These are phyloP conservation scores for Lasioglossum baleicum DNA, from an alignment of 1,140 invertebrate genomes.

Conservation along the genomic window DNA sequence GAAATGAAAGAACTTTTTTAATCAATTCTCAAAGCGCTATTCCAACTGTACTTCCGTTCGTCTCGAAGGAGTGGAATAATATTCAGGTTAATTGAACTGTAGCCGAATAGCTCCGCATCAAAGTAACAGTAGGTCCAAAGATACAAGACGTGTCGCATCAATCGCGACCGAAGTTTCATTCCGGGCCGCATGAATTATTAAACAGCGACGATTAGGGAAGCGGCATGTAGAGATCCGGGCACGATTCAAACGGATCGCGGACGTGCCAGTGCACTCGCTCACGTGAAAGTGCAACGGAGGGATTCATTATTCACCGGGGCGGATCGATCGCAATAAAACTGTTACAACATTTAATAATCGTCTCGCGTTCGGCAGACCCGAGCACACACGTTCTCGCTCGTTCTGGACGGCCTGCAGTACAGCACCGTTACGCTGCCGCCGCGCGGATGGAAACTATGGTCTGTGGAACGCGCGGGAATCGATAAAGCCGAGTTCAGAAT, in stretches of 20 bases:
- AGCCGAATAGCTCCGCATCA: no score
- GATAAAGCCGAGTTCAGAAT: no score
- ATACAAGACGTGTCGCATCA: no score
- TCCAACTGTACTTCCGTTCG: no score
- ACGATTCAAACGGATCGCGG: slow-evolving; percentile 23
- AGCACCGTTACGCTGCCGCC: slow-evolving; percentile 5
- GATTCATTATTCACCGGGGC: slow-evolving; percentile 25
- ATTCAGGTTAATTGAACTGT: no score
- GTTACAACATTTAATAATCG: slow-evolving; percentile 46
- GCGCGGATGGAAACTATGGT: not conserved
- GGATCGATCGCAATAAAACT: slow-evolving; percentile 36
- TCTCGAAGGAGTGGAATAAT: no score
- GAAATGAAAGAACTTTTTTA: no score
- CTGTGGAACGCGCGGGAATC: no score
- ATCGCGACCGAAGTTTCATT: not conserved
- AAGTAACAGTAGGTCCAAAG: no score
- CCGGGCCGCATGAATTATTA: not conserved
- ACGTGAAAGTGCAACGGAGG: slow-evolving; percentile 36
- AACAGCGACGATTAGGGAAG: slow-evolving; percentile 25
- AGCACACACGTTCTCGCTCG: not conserved
- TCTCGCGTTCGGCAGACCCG: slow-evolving; percentile 4
- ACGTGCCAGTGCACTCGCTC: slow-evolving; percentile 34
- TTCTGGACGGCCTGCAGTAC: no score
- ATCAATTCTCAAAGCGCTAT: no score
- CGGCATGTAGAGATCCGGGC: slow-evolving; percentile 16